A percentile compares a stretch with the other conserved stretches of the same genome.
Evolutionary conservation across 2,888 invertebrate species (phyloP).

Genomic region (Ariolimax columbianus): DNA sequence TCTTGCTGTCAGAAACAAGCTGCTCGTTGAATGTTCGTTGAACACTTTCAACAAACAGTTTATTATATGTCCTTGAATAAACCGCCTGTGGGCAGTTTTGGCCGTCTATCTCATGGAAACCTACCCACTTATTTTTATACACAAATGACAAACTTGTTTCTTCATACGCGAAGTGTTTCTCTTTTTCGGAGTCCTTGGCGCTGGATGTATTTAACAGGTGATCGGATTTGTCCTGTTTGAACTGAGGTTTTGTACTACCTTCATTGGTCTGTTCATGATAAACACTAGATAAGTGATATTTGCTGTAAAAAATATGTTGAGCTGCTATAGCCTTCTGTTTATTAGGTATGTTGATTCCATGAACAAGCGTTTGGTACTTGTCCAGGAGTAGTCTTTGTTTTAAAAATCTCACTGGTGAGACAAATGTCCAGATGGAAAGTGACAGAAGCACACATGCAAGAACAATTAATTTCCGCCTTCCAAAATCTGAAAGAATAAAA

Average conservation of each 20-base stretch:
- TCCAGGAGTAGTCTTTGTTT: no score
- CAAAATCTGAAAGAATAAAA: not conserved
- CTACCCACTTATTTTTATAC: conserved; percentile 23
- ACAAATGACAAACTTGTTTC: not conserved
- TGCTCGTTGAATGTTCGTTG: not conserved
- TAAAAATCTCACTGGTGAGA: not conserved
- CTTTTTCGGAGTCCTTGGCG: not conserved
- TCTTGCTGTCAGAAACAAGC: not conserved
- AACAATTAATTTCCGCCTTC: not conserved
- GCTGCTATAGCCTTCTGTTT: no score
- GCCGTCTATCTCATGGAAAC: conserved; percentile 18
- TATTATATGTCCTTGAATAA: not conserved
- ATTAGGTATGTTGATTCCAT: no score
- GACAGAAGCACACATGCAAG: not conserved
- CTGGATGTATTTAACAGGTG: not conserved
- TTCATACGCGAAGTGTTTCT: not conserved
- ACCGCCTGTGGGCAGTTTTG: not conserved
- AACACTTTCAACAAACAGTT: not conserved
- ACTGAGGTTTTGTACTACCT: not conserved
- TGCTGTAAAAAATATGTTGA: not conserved
- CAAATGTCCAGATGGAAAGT: not conserved
- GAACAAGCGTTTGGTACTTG: no score
- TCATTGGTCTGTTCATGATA: not conserved
- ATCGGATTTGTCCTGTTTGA: not conserved
- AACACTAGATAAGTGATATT: not conserved